Evolutionary conservation across 2,888 invertebrate genomes (phyloP).

Genomic region (Junonia oenone): DNA sequence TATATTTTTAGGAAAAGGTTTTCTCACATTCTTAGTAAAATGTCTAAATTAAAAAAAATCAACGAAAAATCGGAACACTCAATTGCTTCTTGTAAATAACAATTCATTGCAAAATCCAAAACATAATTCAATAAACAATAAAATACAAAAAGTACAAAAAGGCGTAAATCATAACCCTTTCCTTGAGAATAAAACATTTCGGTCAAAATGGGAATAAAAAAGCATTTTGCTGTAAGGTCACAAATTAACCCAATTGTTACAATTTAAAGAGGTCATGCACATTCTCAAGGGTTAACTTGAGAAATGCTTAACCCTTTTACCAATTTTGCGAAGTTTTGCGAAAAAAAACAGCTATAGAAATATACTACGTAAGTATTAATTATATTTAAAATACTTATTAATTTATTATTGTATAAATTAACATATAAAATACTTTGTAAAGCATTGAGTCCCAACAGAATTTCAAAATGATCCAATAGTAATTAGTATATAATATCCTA

Average conservation of each 20-base stretch:
- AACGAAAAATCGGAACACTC: too few species aligned
- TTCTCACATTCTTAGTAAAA: too few species aligned
- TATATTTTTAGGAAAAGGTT: too few species aligned
- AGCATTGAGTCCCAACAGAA: too few species aligned
- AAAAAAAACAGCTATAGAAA: neutral
- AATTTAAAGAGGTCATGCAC: neutral
- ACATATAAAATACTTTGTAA: too few species aligned
- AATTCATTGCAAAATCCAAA: too few species aligned
- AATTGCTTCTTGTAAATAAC: neutral
- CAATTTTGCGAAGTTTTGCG: neutral
- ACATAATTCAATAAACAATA: too few species aligned
- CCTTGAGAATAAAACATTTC: conserved; percentile 7
- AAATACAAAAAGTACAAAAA: neutral
- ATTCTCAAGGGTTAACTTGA: conserved; percentile 14
- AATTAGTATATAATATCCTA: too few species aligned
- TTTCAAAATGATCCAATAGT: too few species aligned
- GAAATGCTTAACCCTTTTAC: neutral
- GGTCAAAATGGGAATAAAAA: neutral
- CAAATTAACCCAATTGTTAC: conserved; percentile 17
- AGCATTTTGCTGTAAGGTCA: neutral
- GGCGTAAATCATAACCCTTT: neutral
- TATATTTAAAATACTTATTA: too few species aligned
- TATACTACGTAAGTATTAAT: neutral
- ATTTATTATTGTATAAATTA: too few species aligned
- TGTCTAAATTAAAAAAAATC: too few species aligned